These are phyloP conservation scores for Aldabrachelys gigantea DNA, from an alignment of 2,113 vertebrate species.

Conservation along the genomic window DNA sequence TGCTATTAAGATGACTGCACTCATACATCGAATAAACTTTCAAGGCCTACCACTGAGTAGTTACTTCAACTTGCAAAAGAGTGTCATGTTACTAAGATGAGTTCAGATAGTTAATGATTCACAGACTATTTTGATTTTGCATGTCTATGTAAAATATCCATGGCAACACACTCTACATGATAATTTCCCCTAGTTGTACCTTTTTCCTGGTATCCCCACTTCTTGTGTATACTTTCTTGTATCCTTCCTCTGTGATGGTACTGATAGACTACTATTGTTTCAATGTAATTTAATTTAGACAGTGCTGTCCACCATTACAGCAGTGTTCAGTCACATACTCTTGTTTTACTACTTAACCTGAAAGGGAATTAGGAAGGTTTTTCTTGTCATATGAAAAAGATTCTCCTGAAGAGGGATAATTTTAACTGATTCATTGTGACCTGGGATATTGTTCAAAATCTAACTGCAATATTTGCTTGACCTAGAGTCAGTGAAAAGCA, in stretches of 20 bases:
- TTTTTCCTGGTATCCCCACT: not conserved
- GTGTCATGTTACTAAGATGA: not conserved
- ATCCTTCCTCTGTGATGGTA: not conserved
- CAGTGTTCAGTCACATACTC: not conserved
- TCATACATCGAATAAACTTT: not conserved
- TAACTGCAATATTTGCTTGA: not conserved
- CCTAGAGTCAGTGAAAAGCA: conserved; percentile 11
- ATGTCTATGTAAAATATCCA: not conserved
- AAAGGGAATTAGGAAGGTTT: not conserved
- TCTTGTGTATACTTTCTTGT: not conserved
- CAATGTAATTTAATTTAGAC: not conserved
- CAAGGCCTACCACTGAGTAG: not conserved
- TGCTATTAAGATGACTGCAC: not conserved
- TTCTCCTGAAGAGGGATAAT: not conserved
- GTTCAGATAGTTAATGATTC: not conserved
- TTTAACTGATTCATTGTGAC: not conserved
- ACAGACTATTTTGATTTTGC: not conserved
- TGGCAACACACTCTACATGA: not conserved
- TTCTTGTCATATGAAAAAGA: not conserved
- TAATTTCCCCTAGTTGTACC: not conserved
- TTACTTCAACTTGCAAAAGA: not conserved
- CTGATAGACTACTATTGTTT: not conserved
- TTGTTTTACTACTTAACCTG: not conserved
- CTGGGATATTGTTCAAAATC: conserved; percentile 21
- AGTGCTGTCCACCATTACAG: not conserved